A percentile compares a stretch with the other conserved stretches of the same genome.
Conservation (phyloP, 2,797 vertebrate genomes). For the Uromys caudimaculatus region DNA sequence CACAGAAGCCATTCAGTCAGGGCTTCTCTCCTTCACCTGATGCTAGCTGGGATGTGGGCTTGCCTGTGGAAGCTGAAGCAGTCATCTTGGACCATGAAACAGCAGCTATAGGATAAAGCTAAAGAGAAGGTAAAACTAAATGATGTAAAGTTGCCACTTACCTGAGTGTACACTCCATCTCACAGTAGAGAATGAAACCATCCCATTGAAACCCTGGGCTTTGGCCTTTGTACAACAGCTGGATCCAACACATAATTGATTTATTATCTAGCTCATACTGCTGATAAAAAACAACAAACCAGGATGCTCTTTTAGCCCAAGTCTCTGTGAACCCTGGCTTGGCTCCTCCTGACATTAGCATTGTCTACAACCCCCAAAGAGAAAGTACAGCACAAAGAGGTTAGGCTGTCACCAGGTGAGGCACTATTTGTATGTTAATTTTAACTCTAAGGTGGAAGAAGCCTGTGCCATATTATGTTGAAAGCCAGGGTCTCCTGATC, state of each 20-base stretch:
- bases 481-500: not conserved
- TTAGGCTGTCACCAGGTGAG: not conserved
- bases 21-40: not conserved
- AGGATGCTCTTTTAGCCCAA: not conserved
- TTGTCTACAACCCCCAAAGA: not conserved
- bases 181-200: rapidly evolving
- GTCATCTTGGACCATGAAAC: not conserved
- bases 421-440: not conserved
- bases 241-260: not conserved
- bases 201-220: not conserved
- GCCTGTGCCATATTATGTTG: not conserved
- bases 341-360: not conserved
- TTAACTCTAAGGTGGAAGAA: not conserved
- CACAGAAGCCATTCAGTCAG: not conserved
- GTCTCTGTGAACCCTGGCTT: not conserved
- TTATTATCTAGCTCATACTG: not conserved
- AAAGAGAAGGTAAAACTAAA: not conserved
- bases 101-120: not conserved
- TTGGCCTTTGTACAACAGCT: not conserved
- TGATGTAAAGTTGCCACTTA: not conserved
- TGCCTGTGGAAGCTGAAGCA: not conserved
- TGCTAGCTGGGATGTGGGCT: not conserved
- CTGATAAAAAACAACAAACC: not conserved
- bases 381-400: not conserved
- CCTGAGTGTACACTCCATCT: not conserved